Conservation (phyloP, 2,113 vertebrate species). For the Rhodinocichla rosea region DNA sequence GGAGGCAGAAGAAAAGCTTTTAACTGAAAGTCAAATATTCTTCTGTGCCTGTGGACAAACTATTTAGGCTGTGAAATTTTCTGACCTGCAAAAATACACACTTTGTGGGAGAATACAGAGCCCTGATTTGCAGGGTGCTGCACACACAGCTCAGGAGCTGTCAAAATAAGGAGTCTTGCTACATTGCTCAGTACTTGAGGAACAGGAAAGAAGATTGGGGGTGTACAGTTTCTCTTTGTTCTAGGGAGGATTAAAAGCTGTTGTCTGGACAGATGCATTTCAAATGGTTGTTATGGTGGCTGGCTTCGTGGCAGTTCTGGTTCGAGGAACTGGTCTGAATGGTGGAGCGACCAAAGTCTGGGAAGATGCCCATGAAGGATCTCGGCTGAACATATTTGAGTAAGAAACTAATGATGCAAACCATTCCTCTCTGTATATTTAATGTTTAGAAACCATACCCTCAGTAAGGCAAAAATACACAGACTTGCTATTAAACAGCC, state of each 20-base stretch:
- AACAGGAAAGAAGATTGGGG: background rate
- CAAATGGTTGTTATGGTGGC: slow-evolving; percentile 84
- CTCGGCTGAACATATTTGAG: slow-evolving; percentile 78
- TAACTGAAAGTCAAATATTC: background rate
- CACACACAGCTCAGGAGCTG: background rate
- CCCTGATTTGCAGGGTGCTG: background rate
- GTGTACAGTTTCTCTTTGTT: slow-evolving; percentile 5
- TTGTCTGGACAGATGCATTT: slow-evolving; percentile 88
- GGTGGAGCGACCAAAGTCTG: slow-evolving; percentile 70
- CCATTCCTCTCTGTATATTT: background rate
- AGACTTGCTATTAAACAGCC: background rate
- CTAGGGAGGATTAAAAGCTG: slow-evolving; percentile 84
- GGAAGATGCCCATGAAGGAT: slow-evolving; percentile 71
- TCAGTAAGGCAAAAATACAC: background rate
- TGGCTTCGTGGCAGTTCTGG: slow-evolving; percentile 79
- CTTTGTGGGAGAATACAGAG: background rate
- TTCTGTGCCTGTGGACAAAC: background rate
- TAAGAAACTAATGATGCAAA: slow-evolving; percentile 56
- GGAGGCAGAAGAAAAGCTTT: background rate
- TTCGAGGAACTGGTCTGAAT: slow-evolving; percentile 72
- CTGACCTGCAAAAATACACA: background rate
- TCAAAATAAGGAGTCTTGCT: background rate
- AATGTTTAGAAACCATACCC: background rate
- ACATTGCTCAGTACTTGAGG: background rate
- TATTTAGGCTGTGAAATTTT: background rate